phyloP scores from a whole-genome alignment of 1,140 invertebrate species.

The Lepidostoma basale region DNA sequence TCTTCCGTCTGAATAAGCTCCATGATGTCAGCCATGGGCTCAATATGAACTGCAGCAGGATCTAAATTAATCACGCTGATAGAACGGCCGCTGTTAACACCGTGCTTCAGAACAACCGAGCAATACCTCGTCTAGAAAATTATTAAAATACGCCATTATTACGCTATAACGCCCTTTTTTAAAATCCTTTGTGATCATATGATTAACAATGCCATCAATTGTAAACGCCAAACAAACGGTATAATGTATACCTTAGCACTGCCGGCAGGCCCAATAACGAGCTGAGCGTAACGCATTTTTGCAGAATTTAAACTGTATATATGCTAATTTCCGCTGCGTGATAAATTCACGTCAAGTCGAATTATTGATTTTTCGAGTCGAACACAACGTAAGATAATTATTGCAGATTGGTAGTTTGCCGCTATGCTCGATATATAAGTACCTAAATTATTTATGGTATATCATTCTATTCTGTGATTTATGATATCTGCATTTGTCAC shows the following conservation, averaged over 20 bases:
- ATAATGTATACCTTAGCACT: slow-evolving; percentile 87
- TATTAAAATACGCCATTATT: not conserved
- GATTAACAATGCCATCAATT: not conserved
- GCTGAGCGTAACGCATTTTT: slow-evolving; percentile 89
- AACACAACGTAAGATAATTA: no score
- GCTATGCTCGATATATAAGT: no score
- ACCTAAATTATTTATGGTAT: no score
- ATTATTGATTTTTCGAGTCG: no score
- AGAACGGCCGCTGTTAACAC: slow-evolving; percentile 71
- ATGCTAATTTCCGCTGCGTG: no score
- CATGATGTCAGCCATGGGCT: slow-evolving; percentile 86
- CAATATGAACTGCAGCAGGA: slow-evolving; percentile 95
- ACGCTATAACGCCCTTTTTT: not conserved
- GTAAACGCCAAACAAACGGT: not conserved
- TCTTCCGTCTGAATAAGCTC: slow-evolving; percentile 95
- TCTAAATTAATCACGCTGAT: slow-evolving; percentile 95
- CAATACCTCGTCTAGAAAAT: slow-evolving; percentile 90
- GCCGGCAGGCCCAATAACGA: slow-evolving; percentile 94
- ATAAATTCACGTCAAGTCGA: no score
- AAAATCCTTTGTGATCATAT: slow-evolving; percentile 47
- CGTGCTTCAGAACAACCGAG: slow-evolving; percentile 85
- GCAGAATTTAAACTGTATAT: no score
- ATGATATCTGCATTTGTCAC: no score
- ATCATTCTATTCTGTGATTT: no score
- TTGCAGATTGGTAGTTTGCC: no score